Conservation (phyloP, 2,888 invertebrate genomes). For the Eristalis arbustorum region DNA sequence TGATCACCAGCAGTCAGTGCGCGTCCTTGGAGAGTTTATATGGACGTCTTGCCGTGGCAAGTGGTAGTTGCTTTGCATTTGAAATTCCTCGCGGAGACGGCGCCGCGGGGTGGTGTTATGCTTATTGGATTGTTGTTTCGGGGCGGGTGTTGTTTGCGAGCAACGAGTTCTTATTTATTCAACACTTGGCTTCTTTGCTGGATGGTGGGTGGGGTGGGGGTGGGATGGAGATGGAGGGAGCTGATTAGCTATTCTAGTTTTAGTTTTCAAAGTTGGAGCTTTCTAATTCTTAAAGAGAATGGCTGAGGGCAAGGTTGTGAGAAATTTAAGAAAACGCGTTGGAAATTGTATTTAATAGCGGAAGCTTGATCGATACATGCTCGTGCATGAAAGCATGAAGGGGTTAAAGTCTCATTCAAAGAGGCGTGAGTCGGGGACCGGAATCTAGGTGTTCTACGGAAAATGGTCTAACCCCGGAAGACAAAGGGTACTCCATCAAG, state of each 20-base stretch:
- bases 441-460: no score
- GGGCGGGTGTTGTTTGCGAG: neutral
- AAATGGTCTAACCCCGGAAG: no score
- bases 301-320: neutral
- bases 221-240: neutral
- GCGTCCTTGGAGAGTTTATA: neutral
- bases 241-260: neutral
- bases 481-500: no score
- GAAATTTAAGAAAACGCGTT: neutral
- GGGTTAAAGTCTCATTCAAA: no score
- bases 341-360: no score
- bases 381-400: no score
- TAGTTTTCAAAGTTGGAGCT: neutral
- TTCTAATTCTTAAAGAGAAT: neutral
- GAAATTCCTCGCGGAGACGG: neutral
- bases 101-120: neutral
- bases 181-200: neutral
- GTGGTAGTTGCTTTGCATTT: neutral
- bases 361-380: no score
- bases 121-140: neutral
- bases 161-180: neutral
- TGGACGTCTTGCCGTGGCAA: neutral
- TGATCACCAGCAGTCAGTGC: neutral
- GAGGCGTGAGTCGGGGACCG: no score
- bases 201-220: neutral